Evolutionary conservation across 30 jellyfish, hydroid and myxozoan species (phyloP), one percentile per base, ranked within the genome.

Genomic region (Aurelia aurita complex sp. Pacific): DNA sequence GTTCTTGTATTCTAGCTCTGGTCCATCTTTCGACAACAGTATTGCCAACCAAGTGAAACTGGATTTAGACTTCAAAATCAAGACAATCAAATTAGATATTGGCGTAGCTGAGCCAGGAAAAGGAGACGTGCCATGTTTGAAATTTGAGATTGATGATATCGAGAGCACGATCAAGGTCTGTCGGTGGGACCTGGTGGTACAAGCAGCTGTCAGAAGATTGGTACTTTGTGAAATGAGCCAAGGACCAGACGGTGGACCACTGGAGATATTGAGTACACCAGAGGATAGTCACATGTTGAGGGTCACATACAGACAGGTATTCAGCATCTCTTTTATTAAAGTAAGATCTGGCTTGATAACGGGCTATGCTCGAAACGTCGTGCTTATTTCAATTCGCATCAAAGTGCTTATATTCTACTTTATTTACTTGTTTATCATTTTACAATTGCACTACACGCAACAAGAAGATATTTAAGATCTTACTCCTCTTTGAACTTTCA

Each of bases 11-110:
- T 61, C 70, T 61, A 83, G 92, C 35, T 55, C 86, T 71, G 92
- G 86, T 40, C 99, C 96, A 9, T 52, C 53, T 0, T 88, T 94
- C 38, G 84, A 75, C 82, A 90, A 95, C 10, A 89, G 89, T 52
- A 85, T 89, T n/a, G 99, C 99, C 14, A 94, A 94, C 76, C 99
- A 94, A 72, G 94, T 94, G 42, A 94, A 88, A 75, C 77, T 94
- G 55, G 99, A 94, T 29, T 64, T 94, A 7, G 90, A 83, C 43
- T 88, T 94, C 77, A 81, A 74, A 60, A 72, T 94, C 38, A 66
- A 92, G 68, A 81, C 68, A 53, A 17, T 94, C 43, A 79, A 88
- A 86, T 60, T 94, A 42, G 76, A 85, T 8, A 63, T 94, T 35
- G 83, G 96, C 17, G 17, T 76, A 8, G 87, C 57, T 11, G 86